A percentile compares a stretch with the other conserved stretches of the same genome.
Evolutionary conservation across 2,797 vertebrate genomes (phyloP).

Genomic region (Arnoldichthys spilopterus): DNA sequence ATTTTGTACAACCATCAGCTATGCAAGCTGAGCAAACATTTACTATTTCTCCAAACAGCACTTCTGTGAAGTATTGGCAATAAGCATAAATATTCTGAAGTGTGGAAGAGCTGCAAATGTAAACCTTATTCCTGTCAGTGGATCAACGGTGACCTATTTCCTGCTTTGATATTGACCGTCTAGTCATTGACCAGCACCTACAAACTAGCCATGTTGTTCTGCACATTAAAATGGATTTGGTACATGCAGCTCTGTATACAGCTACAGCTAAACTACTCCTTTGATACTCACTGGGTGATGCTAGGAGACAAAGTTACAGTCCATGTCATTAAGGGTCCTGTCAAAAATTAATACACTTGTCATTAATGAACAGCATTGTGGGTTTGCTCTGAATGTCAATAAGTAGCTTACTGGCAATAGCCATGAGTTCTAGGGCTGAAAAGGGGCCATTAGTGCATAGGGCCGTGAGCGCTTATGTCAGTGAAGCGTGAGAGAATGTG

Average conservation of each 20-base stretch:
- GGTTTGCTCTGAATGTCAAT: slow-evolving; percentile 19
- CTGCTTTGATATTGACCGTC: neutral
- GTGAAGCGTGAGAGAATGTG: slow-evolving; percentile 24
- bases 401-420: neutral
- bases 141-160: slow-evolving; percentile 9
- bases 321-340: slow-evolving; percentile 5
- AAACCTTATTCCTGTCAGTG: neutral
- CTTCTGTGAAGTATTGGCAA: neutral
- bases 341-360: neutral
- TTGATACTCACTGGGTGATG: neutral
- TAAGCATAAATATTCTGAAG: neutral
- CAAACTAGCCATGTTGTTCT: neutral
- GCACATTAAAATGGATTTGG: too few species aligned
- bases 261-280: neutral
- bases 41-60: neutral
- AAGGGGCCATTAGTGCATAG: slow-evolving; percentile 29
- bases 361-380: slow-evolving; percentile 1
- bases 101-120: neutral
- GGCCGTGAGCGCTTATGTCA: slow-evolving; percentile 25
- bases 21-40: neutral
- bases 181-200: neutral
- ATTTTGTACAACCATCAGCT: neutral
- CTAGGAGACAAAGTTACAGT: neutral
- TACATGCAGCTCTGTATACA: neutral
- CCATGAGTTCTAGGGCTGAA: neutral